These are phyloP conservation scores for Nylanderia fulva DNA, from an alignment of 1,140 invertebrate species.

Conservation along the genomic window DNA sequence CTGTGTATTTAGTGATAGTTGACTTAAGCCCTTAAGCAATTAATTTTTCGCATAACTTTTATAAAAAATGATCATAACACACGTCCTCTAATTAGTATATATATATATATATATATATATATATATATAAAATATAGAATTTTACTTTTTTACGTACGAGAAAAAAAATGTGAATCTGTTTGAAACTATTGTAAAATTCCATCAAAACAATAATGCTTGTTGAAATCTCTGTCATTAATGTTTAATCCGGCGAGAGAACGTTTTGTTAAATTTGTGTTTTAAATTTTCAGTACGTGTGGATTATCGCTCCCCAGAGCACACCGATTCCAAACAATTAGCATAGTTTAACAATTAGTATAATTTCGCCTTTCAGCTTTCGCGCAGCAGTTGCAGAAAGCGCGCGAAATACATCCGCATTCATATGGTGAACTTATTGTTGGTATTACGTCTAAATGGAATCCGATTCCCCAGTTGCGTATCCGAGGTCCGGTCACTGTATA, in stretches of 20 bases:
- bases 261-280: not conserved
- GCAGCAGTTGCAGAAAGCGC: not conserved
- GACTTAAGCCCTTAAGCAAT: not conserved
- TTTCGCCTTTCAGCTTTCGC: not conserved
- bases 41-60: not conserved
- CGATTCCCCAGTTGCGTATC: constrained; percentile 46
- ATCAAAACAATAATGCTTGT: not conserved
- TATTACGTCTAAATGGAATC: constrained; percentile 47
- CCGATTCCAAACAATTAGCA: not conserved
- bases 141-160: not conserved
- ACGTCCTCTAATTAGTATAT: not conserved
- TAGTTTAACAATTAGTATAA: not conserved
- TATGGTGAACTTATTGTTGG: not conserved
- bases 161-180: not conserved
- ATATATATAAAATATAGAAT: not conserved
- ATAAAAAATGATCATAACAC: not conserved
- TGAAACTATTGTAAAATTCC: not conserved
- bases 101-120: no score
- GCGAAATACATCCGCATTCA: not conserved
- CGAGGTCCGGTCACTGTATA: constrained; percentile 31
- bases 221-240: no score
- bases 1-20: not conserved
- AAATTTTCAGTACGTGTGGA: not conserved
- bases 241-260: not conserved
- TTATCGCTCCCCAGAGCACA: not conserved